These are phyloP conservation scores for Amblyjoppa proteus DNA, from an alignment of 2,888 invertebrate genomes.

Conservation along the genomic window DNA sequence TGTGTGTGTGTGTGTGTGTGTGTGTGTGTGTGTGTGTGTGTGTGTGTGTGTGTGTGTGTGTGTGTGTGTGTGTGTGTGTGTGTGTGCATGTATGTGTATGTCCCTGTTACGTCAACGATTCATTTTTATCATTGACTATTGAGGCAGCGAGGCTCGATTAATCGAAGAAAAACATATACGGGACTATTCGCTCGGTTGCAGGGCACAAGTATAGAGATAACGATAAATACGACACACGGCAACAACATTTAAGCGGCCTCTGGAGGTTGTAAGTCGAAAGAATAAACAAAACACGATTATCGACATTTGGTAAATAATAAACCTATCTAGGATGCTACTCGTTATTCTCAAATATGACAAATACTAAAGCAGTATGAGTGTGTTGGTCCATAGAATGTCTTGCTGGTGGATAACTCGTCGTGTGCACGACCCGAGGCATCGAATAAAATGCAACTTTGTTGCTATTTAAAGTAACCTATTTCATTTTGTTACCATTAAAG, in stretches of 20 bases:
- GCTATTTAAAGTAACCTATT: slow-evolving; percentile 78
- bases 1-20: too few species aligned
- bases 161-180: slow-evolving; percentile 39
- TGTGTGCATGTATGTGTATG: neutral
- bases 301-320: neutral
- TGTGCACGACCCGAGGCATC: slow-evolving; percentile 78
- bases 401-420: slow-evolving; percentile 57
- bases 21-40: too few species aligned
- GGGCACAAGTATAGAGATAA: slow-evolving; percentile 10
- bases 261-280: neutral
- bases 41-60: too few species aligned
- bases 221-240: slow-evolving; percentile 9
- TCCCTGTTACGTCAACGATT: slow-evolving; percentile 57
- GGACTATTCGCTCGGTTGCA: neutral
- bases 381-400: neutral
- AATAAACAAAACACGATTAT: slow-evolving; percentile 26
- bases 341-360: slow-evolving; percentile 18
- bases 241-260: slow-evolving; percentile 27
- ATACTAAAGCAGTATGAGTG: slow-evolving; percentile 4
- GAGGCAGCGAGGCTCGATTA: slow-evolving; percentile 49
- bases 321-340: neutral
- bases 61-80: too few species aligned
- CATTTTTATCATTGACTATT: slow-evolving; percentile 47
- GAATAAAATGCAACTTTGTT: slow-evolving; percentile 82
- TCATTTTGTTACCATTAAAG: neutral